Evolutionary conservation across 2,797 vertebrate species (phyloP), one percentile per base, ranked within the genome.

Genomic region (Carapus acus): DNA sequence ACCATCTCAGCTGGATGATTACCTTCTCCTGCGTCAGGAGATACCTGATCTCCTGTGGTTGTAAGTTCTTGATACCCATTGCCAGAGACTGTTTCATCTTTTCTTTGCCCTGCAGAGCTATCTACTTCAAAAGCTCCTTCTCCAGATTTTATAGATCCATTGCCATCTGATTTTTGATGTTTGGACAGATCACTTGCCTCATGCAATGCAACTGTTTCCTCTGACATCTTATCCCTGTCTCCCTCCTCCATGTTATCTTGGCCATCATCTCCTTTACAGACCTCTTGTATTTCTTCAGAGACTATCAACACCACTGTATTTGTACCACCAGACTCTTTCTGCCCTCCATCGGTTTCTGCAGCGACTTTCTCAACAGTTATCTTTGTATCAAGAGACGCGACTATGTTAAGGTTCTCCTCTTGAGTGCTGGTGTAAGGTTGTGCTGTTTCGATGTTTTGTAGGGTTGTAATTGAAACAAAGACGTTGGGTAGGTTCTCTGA

Each of bases 341-440:
- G 54, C 29, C 19, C 15, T 56, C 65, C 65, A 31, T 71, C 62
- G 9, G 43, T 58, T 69, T 67, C 76, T 37, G 72, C 66, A 6
- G 63, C 62, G 58, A 74, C 67, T 40, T 79, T 77, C 51, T 79
- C 68, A 24, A 73, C 62, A 3, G 49, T 53, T 21, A 68, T 61
- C 16, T 54, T 43, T n/a, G 69, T 33, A 17, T 71, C 62, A 46
- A 2, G 1, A 21, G 64, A 54, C 16, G n/a, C 47, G 14, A 15
- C n/a, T 23, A n/a, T 52, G n/a, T 18, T 62, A 16, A 47, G 19
- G 52, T 19, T 14, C 39, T 50, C 45, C 24, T 6, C 34, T 17
- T 36, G 50, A 57, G 45, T 42, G 22, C 16, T 47, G n/a, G 2
- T 45, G 17, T 33, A 40, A n/a, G 12, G n/a, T 36, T 11, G 43